These are phyloP conservation scores for Phenganax marumi DNA, from an alignment of 92 coral and sea anemone species.

Conservation along the genomic window DNA sequence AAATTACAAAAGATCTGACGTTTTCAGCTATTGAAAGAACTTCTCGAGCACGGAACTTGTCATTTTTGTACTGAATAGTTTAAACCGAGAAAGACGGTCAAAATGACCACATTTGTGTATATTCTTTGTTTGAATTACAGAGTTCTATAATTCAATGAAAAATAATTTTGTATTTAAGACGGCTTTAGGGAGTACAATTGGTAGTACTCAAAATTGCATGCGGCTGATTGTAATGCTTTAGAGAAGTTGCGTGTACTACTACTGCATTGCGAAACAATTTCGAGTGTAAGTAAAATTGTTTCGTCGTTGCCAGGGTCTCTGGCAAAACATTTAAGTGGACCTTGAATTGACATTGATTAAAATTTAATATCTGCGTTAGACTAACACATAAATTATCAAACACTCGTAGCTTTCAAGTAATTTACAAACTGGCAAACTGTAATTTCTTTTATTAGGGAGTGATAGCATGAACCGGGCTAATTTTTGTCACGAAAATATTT, in stretches of 20 bases:
- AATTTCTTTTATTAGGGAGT: no score
- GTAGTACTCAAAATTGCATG: no score
- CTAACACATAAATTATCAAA: background rate
- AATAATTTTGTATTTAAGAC: background rate
- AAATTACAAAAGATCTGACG: no score
- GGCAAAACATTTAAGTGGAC: background rate
- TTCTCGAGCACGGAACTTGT: no score
- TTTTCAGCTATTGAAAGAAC: no score
- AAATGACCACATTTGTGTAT: background rate
- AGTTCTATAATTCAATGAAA: background rate
- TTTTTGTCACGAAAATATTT: no score
- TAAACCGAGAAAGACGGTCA: background rate
- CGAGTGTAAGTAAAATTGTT: background rate
- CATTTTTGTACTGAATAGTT: no score
- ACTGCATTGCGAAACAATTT: no score
- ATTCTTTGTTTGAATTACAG: background rate
- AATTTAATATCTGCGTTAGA: background rate
- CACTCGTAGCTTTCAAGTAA: background rate
- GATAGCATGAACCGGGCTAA: no score
- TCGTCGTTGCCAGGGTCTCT: background rate
- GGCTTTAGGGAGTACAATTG: background rate
- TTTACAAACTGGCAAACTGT: background rate
- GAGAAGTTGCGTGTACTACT: no score
- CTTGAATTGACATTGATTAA: conserved; percentile 9
- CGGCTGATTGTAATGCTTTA: no score